phyloP scores from a whole-genome alignment of 2,888 invertebrate genomes.

The Meganola albula region DNA sequence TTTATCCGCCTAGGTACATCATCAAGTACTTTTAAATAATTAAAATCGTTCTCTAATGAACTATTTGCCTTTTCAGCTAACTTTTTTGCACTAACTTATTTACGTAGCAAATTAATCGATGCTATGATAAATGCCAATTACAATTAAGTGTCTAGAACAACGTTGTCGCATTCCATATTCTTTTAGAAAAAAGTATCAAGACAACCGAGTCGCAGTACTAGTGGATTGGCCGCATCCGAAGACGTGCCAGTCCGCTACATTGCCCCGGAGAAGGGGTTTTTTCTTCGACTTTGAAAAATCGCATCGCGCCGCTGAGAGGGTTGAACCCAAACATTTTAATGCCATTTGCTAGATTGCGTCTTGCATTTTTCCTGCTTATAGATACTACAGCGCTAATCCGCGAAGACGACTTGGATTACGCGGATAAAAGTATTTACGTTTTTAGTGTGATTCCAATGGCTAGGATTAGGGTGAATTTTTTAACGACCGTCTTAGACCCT shows the following conservation, averaged over 20 bases:
- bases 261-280: slow-evolving; percentile 68
- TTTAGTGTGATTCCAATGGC: slow-evolving; percentile 71
- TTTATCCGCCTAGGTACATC: too few species aligned
- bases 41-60: too few species aligned
- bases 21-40: too few species aligned
- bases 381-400: slow-evolving; percentile 70
- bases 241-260: slow-evolving; percentile 75
- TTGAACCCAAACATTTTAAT: slow-evolving; percentile 76
- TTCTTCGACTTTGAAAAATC: slow-evolving; percentile 75
- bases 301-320: slow-evolving; percentile 65
- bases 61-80: too few species aligned
- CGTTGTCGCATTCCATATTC: too few species aligned
- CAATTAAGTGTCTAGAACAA: too few species aligned
- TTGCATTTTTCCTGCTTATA: slow-evolving; percentile 69
- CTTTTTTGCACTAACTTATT: too few species aligned
- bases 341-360: slow-evolving; percentile 78
- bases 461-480: slow-evolving; percentile 67
- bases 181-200: slow-evolving; percentile 68
- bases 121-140: too few species aligned
- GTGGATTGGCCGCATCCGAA: slow-evolving; percentile 60
- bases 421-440: slow-evolving; percentile 72
- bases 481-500: slow-evolving; percentile 55
- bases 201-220: slow-evolving; percentile 25
- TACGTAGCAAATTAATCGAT: too few species aligned
- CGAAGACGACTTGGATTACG: slow-evolving; percentile 67